Base-by-base conservation (phyloP, 2,888 invertebrate genomes). In the Pheosia gnoma region DNA sequence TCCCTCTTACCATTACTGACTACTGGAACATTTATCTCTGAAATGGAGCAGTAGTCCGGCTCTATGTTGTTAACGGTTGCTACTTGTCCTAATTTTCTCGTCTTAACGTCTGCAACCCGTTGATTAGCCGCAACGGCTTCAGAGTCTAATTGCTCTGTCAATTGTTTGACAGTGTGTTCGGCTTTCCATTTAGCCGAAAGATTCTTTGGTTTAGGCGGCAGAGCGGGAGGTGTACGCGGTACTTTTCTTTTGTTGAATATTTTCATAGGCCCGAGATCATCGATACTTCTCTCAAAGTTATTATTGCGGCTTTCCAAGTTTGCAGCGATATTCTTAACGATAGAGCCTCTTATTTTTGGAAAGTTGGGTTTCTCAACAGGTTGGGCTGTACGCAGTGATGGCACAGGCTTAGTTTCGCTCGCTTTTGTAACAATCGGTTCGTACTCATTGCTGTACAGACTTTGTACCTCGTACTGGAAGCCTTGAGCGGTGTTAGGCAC, bases 131-230 rank as follows among this genome's bases (percentile, higher is more conserved):
- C 94, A 93, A 94, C 94, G 91, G 93, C 89, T 91, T 93, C 93
- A 91, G 93, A 94, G 93, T 93, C 92, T 89, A 90, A 85, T 80
- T 87, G 84, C 85, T 90, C 89, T 84, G 86, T 85, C 83, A 87
- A 74, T 77, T 81, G 77, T 84, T 86, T 90, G 81, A 89, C 86
- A 84, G 86, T 81, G 76, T 87, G 88, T 71, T 94, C 94, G 78
- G 94, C 94, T 94, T 94, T 95, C 93, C 93, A 95, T 94, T 94
- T 96, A 80, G 92, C 95, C 80, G 95, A 94, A 76, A 96, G 91
- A 87, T 96, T 96, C 73, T 96, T 95, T 77, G 97, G 97, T 89
- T 97, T 96, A 56, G 97, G 96, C 66, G 97, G 96, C 83, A 97
- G 88, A 70, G 97, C 96, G 60, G 96, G 96, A 63, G 96, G 96